phyloP scores from a whole-genome alignment of 2,888 invertebrate genomes.

The Byasa hedistus region DNA sequence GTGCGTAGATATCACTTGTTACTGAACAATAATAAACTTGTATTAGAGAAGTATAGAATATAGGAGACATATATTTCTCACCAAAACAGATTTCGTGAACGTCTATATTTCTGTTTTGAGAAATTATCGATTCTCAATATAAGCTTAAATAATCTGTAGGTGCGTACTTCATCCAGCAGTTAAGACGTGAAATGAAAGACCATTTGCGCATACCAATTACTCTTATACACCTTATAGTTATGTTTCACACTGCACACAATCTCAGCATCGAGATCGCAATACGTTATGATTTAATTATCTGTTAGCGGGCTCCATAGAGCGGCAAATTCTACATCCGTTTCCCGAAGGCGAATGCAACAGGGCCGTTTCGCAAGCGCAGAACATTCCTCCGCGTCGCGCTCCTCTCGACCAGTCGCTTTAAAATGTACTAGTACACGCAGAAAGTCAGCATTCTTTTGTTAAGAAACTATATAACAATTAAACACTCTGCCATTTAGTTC shows the following conservation, averaged over 20 bases:
- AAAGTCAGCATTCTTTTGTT: constrained; percentile 11
- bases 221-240: constrained; percentile 44
- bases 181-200: neutral
- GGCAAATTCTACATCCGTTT: constrained; percentile 56
- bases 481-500: neutral
- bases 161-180: no score
- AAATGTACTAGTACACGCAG: constrained; percentile 5
- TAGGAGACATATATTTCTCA: no score
- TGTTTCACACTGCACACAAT: constrained; percentile 46
- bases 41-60: no score
- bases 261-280: constrained; percentile 40
- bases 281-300: constrained; percentile 49
- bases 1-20: no score
- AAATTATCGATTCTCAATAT: no score
- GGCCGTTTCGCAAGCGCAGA: constrained; percentile 38
- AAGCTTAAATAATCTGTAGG: no score
- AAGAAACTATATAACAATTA: constrained; percentile 4
- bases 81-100: no score
- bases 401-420: constrained; percentile 14
- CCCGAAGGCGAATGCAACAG: constrained; percentile 47
- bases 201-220: constrained; percentile 33
- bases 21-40: no score
- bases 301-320: constrained; percentile 41
- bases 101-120: no score
- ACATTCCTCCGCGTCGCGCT: constrained; percentile 37